Percentiles rank a stretch among this genome's conserved stretches.
These are phyloP conservation scores for Daktulosphaira vitifoliae DNA, from an alignment of 1,140 invertebrate genomes.

Conservation along the genomic window DNA sequence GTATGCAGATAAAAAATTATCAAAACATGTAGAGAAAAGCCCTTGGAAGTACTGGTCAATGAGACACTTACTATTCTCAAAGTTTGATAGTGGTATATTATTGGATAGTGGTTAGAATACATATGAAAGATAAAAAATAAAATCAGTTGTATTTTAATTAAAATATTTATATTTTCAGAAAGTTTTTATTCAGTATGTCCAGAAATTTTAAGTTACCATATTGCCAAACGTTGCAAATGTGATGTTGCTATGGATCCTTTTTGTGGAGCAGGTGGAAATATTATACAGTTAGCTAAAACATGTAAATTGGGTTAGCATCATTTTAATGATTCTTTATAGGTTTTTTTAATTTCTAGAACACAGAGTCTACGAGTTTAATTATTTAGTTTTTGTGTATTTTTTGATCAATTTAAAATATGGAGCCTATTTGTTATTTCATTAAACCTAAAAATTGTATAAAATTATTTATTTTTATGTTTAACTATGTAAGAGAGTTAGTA, in stretches of 20 bases:
- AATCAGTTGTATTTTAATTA: neutral
- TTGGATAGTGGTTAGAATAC: neutral
- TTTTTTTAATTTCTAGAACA: too few species aligned
- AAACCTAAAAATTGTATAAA: too few species aligned
- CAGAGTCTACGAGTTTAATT: too few species aligned
- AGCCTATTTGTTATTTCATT: too few species aligned
- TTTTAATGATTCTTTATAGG: too few species aligned
- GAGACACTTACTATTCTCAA: constrained; percentile 6
- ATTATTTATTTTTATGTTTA: too few species aligned
- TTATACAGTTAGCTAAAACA: constrained; percentile 89
- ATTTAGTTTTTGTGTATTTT: too few species aligned
- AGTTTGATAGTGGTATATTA: neutral
- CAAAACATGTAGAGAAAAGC: too few species aligned
- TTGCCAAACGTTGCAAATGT: constrained; percentile 66
- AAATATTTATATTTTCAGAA: neutral
- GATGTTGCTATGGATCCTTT: constrained; percentile 89
- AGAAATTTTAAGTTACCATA: constrained; percentile 83
- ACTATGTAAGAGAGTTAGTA: too few species aligned
- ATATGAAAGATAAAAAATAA: neutral
- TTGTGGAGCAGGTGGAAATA: constrained; percentile 94
- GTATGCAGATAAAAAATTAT: too few species aligned
- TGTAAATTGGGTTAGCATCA: constrained; percentile 66
- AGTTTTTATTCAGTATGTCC: constrained; percentile 79
- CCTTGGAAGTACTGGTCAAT: neutral
- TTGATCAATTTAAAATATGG: too few species aligned